These are phyloP conservation scores for Heteropelma amictum DNA, from an alignment of 2,888 invertebrate genomes.

Conservation along the genomic window DNA sequence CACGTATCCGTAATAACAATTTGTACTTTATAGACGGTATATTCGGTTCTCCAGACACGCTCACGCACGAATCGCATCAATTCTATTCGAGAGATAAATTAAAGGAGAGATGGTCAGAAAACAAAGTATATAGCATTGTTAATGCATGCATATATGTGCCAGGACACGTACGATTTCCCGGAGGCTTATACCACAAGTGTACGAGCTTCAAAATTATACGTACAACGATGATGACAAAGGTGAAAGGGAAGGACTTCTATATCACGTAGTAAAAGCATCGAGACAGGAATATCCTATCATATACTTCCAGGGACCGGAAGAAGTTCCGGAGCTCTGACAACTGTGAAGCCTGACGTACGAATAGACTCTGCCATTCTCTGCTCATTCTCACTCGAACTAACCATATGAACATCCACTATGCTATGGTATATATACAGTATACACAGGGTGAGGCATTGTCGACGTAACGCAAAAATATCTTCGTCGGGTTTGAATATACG, in stretches of 20 bases:
- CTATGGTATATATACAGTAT: too few relatives aligned
- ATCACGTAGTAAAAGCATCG: constrained; percentile 57
- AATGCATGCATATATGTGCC: constrained; percentile 23
- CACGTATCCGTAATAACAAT: constrained; percentile 12
- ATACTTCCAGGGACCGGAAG: constrained; percentile 64
- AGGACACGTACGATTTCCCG: constrained; percentile 3
- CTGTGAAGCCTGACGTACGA: constrained; percentile 32
- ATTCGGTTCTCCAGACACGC: constrained; percentile 16
- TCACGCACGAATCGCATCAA: constrained; percentile 5
- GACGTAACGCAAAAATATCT: constrained; percentile 1
- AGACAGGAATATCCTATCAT: constrained; percentile 68
- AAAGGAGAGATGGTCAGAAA: constrained; percentile 5
- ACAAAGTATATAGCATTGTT: too few relatives aligned
- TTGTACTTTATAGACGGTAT: not conserved
- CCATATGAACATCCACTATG: not conserved
- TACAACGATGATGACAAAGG: constrained; percentile 34
- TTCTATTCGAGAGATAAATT: not conserved
- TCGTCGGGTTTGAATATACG: too few relatives aligned
- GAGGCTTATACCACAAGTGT: not conserved
- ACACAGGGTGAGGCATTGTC: not conserved
- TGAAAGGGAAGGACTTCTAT: constrained; percentile 38
- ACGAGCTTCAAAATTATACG: not conserved
- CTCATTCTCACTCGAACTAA: not conserved
- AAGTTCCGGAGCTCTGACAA: constrained; percentile 67
- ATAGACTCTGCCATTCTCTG: constrained; percentile 18